Evolutionary conservation across 2,113 vertebrate genomes (phyloP).

Genomic region (Heterochromis multidens): DNA sequence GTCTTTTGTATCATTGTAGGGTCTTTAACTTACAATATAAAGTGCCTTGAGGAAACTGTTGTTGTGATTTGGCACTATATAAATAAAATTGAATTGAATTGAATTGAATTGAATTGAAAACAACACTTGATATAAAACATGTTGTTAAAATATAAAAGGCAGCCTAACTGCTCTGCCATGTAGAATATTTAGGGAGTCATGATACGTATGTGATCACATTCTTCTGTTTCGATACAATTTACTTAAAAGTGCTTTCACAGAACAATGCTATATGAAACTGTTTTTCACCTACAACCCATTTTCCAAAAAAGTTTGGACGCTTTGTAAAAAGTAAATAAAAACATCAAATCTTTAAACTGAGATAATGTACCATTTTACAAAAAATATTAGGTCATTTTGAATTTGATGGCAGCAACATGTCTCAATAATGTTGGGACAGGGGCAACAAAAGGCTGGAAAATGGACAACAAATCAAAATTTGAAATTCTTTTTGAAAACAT

Average conservation of each 20-base stretch:
- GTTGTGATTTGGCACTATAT: too few relatives aligned
- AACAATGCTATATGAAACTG: background rate
- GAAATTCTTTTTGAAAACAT: too few relatives aligned
- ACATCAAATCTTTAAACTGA: too few relatives aligned
- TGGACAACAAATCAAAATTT: background rate
- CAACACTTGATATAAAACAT: background rate
- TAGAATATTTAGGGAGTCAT: background rate
- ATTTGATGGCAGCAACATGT: background rate
- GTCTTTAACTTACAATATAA: too few relatives aligned
- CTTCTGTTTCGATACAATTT: background rate
- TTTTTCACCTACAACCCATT: too few relatives aligned
- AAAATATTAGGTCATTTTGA: background rate
- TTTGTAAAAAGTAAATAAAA: too few relatives aligned
- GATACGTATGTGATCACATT: background rate
- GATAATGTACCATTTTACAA: background rate
- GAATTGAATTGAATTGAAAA: too few relatives aligned
- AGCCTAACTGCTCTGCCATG: background rate
- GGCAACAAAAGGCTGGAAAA: background rate
- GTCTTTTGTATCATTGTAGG: too few relatives aligned
- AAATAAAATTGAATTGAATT: too few relatives aligned
- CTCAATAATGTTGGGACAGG: background rate
- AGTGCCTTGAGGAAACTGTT: too few relatives aligned
- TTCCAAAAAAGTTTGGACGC: too few relatives aligned
- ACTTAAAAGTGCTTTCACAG: background rate
- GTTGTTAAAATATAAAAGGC: background rate